A percentile compares a stretch with the other conserved stretches of the same genome.
Conservation (phyloP, 2,113 vertebrate species). For the Atrichornis clamosus region DNA sequence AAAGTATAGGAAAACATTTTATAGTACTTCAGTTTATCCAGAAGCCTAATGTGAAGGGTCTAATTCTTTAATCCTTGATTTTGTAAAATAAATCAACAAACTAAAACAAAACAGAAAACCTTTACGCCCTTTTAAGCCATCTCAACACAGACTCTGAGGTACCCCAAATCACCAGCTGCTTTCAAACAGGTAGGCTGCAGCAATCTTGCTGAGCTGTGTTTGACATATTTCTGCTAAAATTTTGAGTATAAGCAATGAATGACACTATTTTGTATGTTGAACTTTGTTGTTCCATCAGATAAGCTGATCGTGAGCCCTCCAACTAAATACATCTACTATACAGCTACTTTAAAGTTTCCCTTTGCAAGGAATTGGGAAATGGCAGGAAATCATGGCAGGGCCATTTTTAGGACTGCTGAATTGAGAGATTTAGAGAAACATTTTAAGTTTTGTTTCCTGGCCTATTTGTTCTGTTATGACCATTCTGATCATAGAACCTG, state of each 20-base stretch:
- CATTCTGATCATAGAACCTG: not conserved
- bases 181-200: not conserved
- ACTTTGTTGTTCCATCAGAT: not conserved
- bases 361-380: not conserved
- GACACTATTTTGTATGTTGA: not conserved
- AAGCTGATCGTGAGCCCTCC: not conserved
- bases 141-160: not conserved
- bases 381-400: not conserved
- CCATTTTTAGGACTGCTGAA: not conserved
- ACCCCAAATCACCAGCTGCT: not conserved
- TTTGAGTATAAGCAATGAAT: not conserved
- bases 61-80: not conserved
- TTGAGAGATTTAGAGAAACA: not conserved
- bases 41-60: not conserved
- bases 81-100: not conserved
- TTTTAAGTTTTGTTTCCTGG: not conserved
- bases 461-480: not conserved
- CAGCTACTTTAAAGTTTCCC: not conserved
- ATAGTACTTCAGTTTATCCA: not conserved
- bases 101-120: not conserved
- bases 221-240: not conserved
- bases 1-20: not conserved
- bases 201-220: not conserved
- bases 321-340: not conserved
- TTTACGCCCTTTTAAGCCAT: not conserved